A percentile compares a stretch with the other conserved stretches of the same genome.
These are phyloP conservation scores for Cyanoderma ruficeps DNA, from an alignment of 2,113 vertebrate genomes.

Conservation along the genomic window DNA sequence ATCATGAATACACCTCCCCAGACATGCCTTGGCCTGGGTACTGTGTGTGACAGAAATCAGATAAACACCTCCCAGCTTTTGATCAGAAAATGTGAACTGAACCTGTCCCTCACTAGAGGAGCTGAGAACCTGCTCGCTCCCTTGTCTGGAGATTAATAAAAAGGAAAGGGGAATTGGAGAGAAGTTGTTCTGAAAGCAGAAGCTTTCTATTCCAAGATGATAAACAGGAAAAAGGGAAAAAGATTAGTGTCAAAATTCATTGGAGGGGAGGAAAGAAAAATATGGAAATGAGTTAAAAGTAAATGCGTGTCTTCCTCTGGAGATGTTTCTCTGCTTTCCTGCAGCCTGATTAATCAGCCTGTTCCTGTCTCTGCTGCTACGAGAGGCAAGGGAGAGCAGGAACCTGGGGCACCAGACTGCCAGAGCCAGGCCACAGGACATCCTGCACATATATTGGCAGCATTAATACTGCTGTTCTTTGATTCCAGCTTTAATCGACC, in stretches of 20 bases:
- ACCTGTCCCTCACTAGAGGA: background rate
- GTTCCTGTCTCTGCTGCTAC: background rate
- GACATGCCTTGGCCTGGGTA: background rate
- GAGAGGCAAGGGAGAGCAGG: background rate
- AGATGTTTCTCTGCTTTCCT: conserved; percentile 10
- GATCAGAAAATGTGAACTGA: background rate
- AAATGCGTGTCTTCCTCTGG: background rate
- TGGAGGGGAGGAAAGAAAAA: background rate
- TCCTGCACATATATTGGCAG: background rate
- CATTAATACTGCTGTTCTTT: background rate
- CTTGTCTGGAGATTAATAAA: background rate
- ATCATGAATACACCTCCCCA: background rate
- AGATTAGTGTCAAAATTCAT: background rate
- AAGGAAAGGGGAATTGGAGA: background rate
- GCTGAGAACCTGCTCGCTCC: background rate
- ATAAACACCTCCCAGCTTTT: background rate
- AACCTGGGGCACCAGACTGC: background rate
- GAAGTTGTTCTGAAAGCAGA: conserved; percentile 7
- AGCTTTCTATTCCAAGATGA: background rate
- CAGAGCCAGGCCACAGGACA: background rate
- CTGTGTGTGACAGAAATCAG: background rate
- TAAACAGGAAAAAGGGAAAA: background rate
- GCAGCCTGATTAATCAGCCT: conserved; percentile 7
- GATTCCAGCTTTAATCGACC: conserved; percentile 18
- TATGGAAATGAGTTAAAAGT: background rate